These are phyloP conservation scores for Epinephelus malabaricus DNA, from an alignment of 2,797 vertebrate species.

Conservation along the genomic window DNA sequence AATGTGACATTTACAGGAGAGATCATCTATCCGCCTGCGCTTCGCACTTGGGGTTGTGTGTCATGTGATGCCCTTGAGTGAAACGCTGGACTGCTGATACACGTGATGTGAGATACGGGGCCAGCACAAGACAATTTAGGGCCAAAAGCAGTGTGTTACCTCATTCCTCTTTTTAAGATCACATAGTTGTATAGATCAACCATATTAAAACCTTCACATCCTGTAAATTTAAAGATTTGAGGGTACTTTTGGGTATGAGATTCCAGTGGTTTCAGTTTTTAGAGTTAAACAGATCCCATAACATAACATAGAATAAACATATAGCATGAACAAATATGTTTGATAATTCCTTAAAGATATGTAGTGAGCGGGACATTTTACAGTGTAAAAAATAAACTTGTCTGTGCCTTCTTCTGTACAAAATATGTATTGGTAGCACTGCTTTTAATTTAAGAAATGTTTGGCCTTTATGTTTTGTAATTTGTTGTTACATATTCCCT, in stretches of 20 bases:
- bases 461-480: neutral
- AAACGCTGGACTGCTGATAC: neutral
- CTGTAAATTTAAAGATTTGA: neutral
- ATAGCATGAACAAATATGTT: neutral
- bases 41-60: slow-evolving; percentile 19
- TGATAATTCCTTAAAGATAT: neutral
- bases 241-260: neutral
- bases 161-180: neutral
- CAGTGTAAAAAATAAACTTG: neutral
- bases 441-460: neutral
- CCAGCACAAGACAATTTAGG: neutral
- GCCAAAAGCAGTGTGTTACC: neutral
- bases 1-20: slow-evolving; percentile 65
- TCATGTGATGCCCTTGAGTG: slow-evolving; percentile 45
- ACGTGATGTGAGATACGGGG: neutral
- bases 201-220: neutral
- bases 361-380: neutral
- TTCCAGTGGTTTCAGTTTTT: neutral
- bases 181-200: neutral
- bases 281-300: neutral
- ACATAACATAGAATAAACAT: too few relatives aligned
- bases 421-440: neutral
- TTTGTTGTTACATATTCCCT: too few relatives aligned
- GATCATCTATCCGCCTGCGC: slow-evolving; percentile 29
- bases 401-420: neutral